phyloP scores from a whole-genome alignment of 2,113 vertebrate species.

The Megatriorchis doriae region DNA sequence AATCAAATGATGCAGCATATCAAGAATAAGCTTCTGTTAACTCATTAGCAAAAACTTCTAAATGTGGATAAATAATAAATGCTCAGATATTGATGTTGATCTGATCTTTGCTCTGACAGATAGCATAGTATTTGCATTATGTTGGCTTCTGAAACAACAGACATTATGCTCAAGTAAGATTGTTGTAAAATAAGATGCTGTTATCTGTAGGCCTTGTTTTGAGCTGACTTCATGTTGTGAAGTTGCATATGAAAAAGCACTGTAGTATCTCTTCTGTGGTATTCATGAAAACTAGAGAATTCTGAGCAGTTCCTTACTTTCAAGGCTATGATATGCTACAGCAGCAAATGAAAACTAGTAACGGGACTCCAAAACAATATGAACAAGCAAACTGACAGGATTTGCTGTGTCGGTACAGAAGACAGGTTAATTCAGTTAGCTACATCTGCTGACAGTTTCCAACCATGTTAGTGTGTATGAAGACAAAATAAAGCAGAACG shows the following conservation, averaged over 20 bases:
- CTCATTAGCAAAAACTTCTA: background rate
- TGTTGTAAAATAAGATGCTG: background rate
- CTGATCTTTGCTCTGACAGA: background rate
- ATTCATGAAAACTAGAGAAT: background rate
- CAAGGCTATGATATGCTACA: background rate
- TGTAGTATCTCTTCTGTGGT: background rate
- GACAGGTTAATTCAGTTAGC: background rate
- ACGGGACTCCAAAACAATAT: background rate
- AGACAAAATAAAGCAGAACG: background rate
- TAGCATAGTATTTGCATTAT: background rate
- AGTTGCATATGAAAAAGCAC: background rate
- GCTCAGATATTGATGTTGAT: background rate
- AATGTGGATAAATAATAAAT: background rate
- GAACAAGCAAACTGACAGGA: background rate
- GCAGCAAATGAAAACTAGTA: background rate
- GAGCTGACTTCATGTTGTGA: background rate
- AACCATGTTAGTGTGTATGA: rapidly evolving
- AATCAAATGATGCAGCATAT: background rate
- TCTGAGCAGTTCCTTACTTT: background rate
- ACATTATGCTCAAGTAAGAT: background rate
- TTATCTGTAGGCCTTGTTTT: background rate
- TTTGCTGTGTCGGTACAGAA: background rate
- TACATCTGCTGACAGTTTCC: background rate
- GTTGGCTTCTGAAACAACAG: background rate
- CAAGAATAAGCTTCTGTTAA: background rate